Evolutionary conservation across 2,888 invertebrate species (phyloP).

Genomic region (Gryllus longicercus): DNA sequence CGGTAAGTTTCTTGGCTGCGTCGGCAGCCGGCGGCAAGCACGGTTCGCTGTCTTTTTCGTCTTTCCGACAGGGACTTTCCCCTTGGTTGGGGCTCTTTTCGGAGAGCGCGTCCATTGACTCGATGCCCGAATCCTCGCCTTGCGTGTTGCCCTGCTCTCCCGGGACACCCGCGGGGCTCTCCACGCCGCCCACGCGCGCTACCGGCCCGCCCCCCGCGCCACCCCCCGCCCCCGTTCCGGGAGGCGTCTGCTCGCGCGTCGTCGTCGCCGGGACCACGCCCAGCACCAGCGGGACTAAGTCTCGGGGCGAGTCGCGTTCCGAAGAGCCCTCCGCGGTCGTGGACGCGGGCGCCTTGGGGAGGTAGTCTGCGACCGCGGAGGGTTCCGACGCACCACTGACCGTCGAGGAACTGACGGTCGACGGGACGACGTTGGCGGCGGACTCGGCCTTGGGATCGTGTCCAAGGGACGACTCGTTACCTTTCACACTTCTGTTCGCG

Average conservation of each 20-base stretch:
- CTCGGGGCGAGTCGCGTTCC: background rate
- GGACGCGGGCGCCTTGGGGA: background rate
- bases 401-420: background rate
- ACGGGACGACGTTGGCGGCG: background rate
- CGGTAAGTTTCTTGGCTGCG: conserved; percentile 37
- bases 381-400: conserved; percentile 20
- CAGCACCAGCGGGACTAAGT: background rate
- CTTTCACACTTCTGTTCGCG: no score
- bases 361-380: background rate
- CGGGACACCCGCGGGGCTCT: conserved; percentile 39
- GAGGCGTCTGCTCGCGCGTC: background rate
- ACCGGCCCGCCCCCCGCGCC: conserved; percentile 20
- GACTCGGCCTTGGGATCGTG: background rate
- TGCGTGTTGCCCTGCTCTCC: conserved; percentile 48
- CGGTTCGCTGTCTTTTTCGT: conserved; percentile 41
- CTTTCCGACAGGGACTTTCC: conserved; percentile 45
- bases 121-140: conserved; percentile 87
- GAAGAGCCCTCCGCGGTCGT: background rate
- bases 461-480: conserved; percentile 22
- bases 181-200: conserved; percentile 26
- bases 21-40: conserved; percentile 48
- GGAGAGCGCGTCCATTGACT: conserved; percentile 90
- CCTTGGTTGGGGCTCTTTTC: conserved; percentile 89
- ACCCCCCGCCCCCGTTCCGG: conserved; percentile 19
- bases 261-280: background rate